A percentile compares a stretch with the other conserved stretches of the same genome.
Conservation (phyloP, 1,140 invertebrate genomes). For the Drosophila nigromelanica region DNA sequence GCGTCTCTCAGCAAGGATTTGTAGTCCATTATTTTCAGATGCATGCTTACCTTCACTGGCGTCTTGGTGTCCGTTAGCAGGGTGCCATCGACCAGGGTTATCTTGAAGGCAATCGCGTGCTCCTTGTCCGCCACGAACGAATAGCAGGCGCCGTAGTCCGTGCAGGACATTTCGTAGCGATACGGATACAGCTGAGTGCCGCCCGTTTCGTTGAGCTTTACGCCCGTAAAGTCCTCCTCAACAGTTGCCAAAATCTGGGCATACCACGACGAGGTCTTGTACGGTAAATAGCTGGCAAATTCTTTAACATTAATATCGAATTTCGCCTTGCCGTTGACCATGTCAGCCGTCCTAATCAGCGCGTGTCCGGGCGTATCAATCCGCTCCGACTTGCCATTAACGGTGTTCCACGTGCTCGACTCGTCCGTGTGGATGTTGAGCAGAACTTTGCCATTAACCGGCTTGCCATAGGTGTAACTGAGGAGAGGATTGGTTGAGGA, state of each 20-base stretch:
- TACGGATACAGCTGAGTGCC: conserved; percentile 91
- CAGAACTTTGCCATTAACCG: conserved; percentile 90
- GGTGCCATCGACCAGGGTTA: conserved; percentile 63
- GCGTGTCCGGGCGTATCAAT: conserved; percentile 48
- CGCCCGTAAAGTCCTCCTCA: conserved; percentile 90
- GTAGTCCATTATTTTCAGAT: conserved; percentile 80
- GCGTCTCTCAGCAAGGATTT: background rate
- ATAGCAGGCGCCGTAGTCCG: conserved; percentile 89
- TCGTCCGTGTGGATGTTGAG: conserved; percentile 85
- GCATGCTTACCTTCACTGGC: conserved; percentile 85
- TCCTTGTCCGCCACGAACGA: conserved; percentile 93
- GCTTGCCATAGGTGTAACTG: conserved; percentile 89
- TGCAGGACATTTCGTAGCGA: conserved; percentile 92
- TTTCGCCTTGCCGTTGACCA: conserved; percentile 88
- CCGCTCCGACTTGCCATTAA: conserved; percentile 49
- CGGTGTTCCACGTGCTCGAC: conserved; percentile 38
- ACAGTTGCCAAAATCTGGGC: conserved; percentile 89
- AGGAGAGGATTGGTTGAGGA: background rate
- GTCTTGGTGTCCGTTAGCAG: conserved; percentile 65
- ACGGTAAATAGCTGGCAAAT: conserved; percentile 84
- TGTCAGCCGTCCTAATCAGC: conserved; percentile 85
- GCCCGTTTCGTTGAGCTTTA: conserved; percentile 90
- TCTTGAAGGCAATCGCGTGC: conserved; percentile 86
- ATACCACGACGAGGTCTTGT: conserved; percentile 80
- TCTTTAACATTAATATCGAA: conserved; percentile 89